These are phyloP conservation scores for Sylvietta virens DNA, from an alignment of 2,113 vertebrate species.

Conservation along the genomic window DNA sequence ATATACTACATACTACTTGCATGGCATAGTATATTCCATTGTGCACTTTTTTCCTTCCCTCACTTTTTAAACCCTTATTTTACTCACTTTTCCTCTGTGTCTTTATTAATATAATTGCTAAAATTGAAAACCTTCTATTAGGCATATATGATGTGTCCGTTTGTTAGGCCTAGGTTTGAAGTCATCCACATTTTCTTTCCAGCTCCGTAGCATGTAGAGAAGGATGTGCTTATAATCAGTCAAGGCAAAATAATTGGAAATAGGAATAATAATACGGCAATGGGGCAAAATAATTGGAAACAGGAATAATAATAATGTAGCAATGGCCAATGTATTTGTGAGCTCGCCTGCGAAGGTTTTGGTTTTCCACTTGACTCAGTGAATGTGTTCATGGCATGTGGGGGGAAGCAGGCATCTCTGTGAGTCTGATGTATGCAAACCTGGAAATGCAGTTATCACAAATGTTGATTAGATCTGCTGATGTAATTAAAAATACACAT, in stretches of 20 bases:
- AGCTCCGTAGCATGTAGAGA: neutral
- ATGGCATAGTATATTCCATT: neutral
- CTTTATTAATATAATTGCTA: neutral
- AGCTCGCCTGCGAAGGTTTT: neutral
- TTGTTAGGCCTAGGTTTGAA: neutral
- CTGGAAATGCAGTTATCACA: neutral
- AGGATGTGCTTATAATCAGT: neutral
- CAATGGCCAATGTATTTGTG: neutral
- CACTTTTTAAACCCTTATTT: neutral
- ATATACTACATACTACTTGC: fast-evolving
- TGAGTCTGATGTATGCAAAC: neutral
- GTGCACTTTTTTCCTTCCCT: neutral
- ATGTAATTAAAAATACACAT: conserved; percentile 39
- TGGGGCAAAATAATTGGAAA: neutral
- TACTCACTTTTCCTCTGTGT: neutral
- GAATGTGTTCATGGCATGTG: neutral
- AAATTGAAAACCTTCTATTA: neutral
- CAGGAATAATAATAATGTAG: neutral
- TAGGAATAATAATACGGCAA: neutral
- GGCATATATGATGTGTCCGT: neutral
- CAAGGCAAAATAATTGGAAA: conserved; percentile 35
- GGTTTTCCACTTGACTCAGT: neutral
- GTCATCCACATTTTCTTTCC: neutral
- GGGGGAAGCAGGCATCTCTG: neutral
- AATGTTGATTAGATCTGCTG: neutral